Evolutionary conservation across 2,113 vertebrate species (phyloP).

Genomic region (Paradoxurus hermaphroditus): DNA sequence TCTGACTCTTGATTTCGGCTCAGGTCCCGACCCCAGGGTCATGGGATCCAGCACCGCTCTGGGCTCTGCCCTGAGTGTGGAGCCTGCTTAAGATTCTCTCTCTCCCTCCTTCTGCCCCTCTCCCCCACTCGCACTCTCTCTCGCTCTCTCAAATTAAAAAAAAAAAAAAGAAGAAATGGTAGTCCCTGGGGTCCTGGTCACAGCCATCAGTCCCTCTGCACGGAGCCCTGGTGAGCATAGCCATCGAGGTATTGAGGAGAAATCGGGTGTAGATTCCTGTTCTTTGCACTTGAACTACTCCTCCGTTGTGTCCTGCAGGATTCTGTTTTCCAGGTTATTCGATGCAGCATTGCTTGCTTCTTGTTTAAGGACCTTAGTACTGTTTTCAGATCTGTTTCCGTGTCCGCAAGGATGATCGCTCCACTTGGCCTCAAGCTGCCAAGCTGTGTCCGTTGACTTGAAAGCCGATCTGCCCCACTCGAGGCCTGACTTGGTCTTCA

Average conservation of each 20-base stretch:
- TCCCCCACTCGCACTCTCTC: too few species aligned
- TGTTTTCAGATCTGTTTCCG: neutral
- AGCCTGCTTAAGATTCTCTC: too few species aligned
- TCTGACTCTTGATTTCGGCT: too few species aligned
- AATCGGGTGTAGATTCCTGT: neutral
- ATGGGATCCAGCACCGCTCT: too few species aligned
- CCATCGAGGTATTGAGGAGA: rapidly evolving
- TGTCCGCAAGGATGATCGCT: neutral
- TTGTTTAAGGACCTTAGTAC: neutral
- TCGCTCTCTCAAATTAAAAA: too few species aligned
- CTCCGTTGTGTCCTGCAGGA: neutral
- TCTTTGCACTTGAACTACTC: neutral
- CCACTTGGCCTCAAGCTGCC: neutral
- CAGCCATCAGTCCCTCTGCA: too few species aligned
- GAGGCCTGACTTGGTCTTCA: neutral
- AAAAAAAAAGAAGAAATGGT: too few species aligned
- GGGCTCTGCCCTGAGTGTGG: too few species aligned
- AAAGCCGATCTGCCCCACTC: neutral
- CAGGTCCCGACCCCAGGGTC: too few species aligned
- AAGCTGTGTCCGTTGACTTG: neutral
- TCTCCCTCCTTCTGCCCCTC: too few species aligned
- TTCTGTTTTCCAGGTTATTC: neutral
- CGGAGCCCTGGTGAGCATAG: neutral
- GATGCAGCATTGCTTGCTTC: neutral
- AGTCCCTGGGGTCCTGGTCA: neutral